Evolutionary conservation across 2,113 vertebrate species (phyloP).

Genomic region (Sebastes fasciatus): DNA sequence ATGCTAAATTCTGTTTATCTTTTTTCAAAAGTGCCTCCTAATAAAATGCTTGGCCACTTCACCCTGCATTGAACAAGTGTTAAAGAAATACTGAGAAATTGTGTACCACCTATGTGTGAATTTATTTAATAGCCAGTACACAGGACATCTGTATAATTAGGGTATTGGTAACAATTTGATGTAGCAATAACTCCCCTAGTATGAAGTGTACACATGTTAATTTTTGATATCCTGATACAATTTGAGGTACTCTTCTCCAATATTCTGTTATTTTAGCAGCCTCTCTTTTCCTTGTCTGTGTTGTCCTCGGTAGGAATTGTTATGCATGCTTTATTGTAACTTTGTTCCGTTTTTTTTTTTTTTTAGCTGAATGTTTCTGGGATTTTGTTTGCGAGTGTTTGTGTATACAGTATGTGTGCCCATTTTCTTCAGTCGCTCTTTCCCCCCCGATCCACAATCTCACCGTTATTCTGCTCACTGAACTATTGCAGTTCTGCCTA

Average conservation of each 20-base stretch:
- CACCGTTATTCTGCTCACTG: slow-evolving; percentile 84
- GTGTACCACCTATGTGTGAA: slow-evolving; percentile 52
- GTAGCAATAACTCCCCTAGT: slow-evolving; percentile 82
- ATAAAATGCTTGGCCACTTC: slow-evolving; percentile 81
- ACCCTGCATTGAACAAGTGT: slow-evolving; percentile 75
- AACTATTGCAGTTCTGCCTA: slow-evolving; percentile 88
- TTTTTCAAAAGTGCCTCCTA: slow-evolving; percentile 87
- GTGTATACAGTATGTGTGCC: slow-evolving; percentile 54
- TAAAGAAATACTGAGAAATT: slow-evolving; percentile 52
- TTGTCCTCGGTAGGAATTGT: slow-evolving; percentile 85
- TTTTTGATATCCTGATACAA: slow-evolving; percentile 73
- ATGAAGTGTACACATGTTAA: slow-evolving; percentile 58
- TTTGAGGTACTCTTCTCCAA: slow-evolving; percentile 61
- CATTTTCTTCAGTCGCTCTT: slow-evolving; percentile 61
- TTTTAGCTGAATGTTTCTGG: slow-evolving; percentile 78
- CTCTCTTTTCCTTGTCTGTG: slow-evolving; percentile 76
- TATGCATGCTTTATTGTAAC: slow-evolving; percentile 88
- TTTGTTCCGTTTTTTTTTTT: slow-evolving; percentile 61
- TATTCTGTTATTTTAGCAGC: slow-evolving; percentile 77
- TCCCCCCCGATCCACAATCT: slow-evolving; percentile 74
- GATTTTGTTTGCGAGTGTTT: slow-evolving; percentile 80
- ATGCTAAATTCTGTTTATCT: slow-evolving; percentile 68
- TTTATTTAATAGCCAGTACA: slow-evolving; percentile 66
- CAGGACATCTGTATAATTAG: slow-evolving; percentile 69
- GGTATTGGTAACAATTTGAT: slow-evolving; percentile 75